Conservation (phyloP, 2,113 vertebrate species). For the Limanda limanda region DNA sequence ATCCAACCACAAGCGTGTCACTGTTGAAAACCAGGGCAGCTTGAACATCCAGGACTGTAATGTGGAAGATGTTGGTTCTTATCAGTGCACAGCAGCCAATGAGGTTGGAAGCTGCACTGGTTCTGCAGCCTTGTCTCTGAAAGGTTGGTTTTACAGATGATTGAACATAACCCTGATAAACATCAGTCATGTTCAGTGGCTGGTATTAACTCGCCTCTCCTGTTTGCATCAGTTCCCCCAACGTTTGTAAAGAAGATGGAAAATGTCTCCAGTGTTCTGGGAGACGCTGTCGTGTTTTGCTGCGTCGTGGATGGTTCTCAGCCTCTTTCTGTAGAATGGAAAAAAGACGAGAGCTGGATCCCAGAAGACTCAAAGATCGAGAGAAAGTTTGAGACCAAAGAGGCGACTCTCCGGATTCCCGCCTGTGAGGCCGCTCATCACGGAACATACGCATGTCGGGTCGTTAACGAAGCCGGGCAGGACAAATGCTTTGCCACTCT, state of each 20-base stretch:
- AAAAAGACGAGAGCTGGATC: slow-evolving; percentile 91
- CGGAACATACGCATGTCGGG: slow-evolving; percentile 91
- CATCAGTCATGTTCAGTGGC: neutral
- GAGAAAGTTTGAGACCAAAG: slow-evolving; percentile 82
- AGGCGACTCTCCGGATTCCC: slow-evolving; percentile 85
- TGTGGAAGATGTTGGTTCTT: slow-evolving; percentile 88
- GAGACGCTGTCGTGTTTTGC: slow-evolving; percentile 84
- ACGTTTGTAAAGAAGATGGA: slow-evolving; percentile 89
- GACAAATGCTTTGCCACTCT: slow-evolving; percentile 91
- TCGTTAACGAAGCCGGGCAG: slow-evolving; percentile 89
- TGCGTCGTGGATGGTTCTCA: slow-evolving; percentile 84
- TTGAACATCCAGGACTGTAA: slow-evolving; percentile 88
- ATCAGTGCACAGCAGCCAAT: slow-evolving; percentile 89
- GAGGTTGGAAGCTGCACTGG: slow-evolving; percentile 89
- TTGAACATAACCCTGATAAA: neutral
- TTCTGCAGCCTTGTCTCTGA: slow-evolving; percentile 84
- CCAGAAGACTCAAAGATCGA: slow-evolving; percentile 84
- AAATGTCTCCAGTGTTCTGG: slow-evolving; percentile 85
- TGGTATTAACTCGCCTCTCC: slow-evolving; percentile 28
- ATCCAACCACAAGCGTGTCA: slow-evolving; percentile 86
- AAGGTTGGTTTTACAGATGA: slow-evolving; percentile 86
- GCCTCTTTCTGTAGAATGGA: slow-evolving; percentile 90
- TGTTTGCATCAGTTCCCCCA: slow-evolving; percentile 84
- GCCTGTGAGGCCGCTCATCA: slow-evolving; percentile 84
- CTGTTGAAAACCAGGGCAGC: slow-evolving; percentile 77